Percentiles rank a stretch among this genome's conserved stretches.
These are phyloP conservation scores for Seira sanloemensis DNA, from an alignment of 2,888 invertebrate genomes.

Conservation along the genomic window DNA sequence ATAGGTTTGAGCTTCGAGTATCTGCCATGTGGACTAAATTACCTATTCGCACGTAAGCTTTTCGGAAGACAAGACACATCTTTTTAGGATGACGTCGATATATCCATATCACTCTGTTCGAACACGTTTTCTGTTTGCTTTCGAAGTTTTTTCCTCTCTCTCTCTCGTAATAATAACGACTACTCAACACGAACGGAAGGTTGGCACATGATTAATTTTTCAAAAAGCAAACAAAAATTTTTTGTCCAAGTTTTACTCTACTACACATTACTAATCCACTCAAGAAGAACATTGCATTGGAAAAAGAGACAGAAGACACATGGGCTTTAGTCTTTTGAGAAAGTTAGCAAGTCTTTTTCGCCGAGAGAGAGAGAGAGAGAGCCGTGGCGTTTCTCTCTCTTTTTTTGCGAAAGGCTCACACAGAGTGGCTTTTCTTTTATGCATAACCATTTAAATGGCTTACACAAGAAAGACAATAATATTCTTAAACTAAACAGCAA, in stretches of 20 bases:
- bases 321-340: no score
- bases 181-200: conserved; percentile 16
- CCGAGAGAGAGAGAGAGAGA: background rate
- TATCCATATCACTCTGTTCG: background rate
- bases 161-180: conserved; percentile 25
- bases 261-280: background rate
- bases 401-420: no score
- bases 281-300: no score
- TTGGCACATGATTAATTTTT: conserved; percentile 45
- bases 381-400: background rate
- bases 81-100: background rate
- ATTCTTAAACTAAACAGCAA: no score
- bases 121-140: conserved; percentile 16
- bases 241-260: background rate
- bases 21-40: background rate
- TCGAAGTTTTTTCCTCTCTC: background rate
- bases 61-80: background rate
- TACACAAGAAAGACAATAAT: no score
- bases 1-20: background rate
- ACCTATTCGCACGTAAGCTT: background rate
- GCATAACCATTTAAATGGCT: no score
- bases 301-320: no score
- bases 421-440: no score
- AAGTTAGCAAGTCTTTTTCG: no score
- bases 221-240: conserved; percentile 44